These are phyloP conservation scores for Mionectes olivaceus DNA, from an alignment of 2,797 vertebrate species.

Conservation along the genomic window DNA sequence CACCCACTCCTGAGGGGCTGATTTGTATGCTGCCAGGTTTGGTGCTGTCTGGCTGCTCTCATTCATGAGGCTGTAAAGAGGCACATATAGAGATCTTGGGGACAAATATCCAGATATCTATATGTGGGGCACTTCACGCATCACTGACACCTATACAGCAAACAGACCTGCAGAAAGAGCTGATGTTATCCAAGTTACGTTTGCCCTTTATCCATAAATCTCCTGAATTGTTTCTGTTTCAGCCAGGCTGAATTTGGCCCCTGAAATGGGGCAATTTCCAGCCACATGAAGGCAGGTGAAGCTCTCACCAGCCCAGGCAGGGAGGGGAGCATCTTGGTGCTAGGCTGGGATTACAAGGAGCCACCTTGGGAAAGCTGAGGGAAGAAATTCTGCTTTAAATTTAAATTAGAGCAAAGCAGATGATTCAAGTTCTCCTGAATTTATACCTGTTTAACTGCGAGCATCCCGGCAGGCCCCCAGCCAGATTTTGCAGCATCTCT, in stretches of 20 bases:
- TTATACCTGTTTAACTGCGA: neutral
- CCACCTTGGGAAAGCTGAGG: neutral
- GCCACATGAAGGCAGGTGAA: neutral
- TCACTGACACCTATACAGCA: neutral
- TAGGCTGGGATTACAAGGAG: neutral
- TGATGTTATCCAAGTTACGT: neutral
- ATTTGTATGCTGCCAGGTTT: slow-evolving; percentile 63
- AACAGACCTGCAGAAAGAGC: neutral
- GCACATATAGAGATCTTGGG: neutral
- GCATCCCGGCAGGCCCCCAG: neutral
- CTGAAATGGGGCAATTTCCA: neutral
- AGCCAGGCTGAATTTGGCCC: neutral
- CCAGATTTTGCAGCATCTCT: neutral
- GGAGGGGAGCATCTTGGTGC: neutral
- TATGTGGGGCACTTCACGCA: neutral
- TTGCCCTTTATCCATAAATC: neutral
- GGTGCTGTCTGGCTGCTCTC: slow-evolving; percentile 46
- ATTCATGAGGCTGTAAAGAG: neutral
- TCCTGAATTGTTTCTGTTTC: neutral
- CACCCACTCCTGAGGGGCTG: slow-evolving; percentile 39
- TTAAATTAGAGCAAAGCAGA: neutral
- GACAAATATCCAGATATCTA: slow-evolving; percentile 1
- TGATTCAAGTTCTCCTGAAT: neutral
- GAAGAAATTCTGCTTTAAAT: neutral
- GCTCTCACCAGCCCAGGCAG: neutral